A percentile compares a stretch with the other conserved stretches of the same genome.
These are phyloP conservation scores for Rhinoptilus africanus DNA, from an alignment of 2,113 vertebrate genomes.

Conservation along the genomic window DNA sequence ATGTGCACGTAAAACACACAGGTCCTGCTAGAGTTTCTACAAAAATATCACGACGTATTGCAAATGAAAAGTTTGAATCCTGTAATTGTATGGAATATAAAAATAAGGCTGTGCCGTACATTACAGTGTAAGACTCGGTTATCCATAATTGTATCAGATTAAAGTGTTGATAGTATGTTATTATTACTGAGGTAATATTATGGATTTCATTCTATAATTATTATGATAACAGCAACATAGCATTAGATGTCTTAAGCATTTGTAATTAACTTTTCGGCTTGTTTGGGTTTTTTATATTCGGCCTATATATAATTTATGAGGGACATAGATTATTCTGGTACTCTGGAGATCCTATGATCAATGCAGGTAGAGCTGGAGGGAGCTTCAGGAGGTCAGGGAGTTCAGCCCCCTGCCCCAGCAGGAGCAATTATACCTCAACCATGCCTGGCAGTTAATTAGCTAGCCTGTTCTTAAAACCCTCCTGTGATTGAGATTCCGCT, in stretches of 20 bases:
- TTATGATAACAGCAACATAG: not conserved
- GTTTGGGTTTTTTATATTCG: not conserved
- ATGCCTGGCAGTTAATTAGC: conserved; percentile 2
- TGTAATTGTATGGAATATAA: not conserved
- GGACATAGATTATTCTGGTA: not conserved
- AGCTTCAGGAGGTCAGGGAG: not conserved
- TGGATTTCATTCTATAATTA: not conserved
- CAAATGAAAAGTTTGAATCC: not conserved
- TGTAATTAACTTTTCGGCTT: not conserved
- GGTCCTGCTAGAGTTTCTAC: not conserved
- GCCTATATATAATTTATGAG: not conserved
- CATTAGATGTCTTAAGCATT: not conserved
- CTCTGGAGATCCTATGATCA: not conserved
- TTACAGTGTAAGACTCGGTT: not conserved
- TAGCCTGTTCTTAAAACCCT: not conserved
- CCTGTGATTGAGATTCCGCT: not conserved
- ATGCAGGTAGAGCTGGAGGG: not conserved
- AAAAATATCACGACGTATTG: rapidly evolving
- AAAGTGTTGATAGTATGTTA: not conserved
- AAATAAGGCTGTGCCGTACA: not conserved
- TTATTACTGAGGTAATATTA: not conserved
- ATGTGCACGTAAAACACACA: rapidly evolving
- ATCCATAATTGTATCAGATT: not conserved
- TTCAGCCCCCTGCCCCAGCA: not conserved
- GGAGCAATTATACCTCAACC: not conserved